phyloP scores from a whole-genome alignment of 92 coral and sea anemone genomes.

The Zoanthus solanderi region DNA sequence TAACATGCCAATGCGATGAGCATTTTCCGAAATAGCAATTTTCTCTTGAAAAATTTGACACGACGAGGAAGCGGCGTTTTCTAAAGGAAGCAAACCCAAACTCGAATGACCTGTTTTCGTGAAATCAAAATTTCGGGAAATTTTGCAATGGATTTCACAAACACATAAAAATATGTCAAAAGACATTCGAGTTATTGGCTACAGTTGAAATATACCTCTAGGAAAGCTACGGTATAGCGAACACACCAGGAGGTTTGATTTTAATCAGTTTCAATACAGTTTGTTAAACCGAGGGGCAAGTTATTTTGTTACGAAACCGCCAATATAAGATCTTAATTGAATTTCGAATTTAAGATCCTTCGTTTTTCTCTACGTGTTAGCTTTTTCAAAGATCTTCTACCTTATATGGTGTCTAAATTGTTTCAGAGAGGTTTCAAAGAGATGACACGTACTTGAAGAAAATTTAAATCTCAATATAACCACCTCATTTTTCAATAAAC shows the following conservation, averaged over 20 bases:
- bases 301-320: background rate
- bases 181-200: background rate
- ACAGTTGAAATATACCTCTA: background rate
- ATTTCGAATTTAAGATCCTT: background rate
- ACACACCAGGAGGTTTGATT: conserved; percentile 7
- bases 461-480: background rate
- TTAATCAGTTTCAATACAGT: background rate
- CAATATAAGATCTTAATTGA: conserved; percentile 23
- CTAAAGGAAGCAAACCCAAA: background rate
- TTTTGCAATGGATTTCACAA: background rate
- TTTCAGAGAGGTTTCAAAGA: background rate
- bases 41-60: background rate
- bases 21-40: background rate
- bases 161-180: background rate
- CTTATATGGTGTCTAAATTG: background rate
- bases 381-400: background rate
- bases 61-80: background rate
- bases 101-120: background rate
- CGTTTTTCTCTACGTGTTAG: background rate
- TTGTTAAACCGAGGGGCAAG: conserved; percentile 9
- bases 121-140: background rate
- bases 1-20: background rate
- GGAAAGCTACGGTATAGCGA: background rate
- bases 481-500: background rate
- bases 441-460: background rate